Conservation (phyloP, 2,888 invertebrate species). For the Meteorus colon region DNA sequence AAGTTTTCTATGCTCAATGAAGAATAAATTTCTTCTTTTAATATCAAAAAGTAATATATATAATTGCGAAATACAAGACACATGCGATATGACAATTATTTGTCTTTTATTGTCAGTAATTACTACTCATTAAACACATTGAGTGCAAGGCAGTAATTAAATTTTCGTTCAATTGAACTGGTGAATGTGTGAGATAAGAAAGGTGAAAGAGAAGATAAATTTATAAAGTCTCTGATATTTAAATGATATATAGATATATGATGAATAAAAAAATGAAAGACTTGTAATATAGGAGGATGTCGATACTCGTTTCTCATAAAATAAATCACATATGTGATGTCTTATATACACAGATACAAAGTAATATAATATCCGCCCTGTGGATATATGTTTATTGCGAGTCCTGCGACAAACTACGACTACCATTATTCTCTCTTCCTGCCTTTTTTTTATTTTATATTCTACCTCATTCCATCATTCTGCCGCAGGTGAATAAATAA, state of each 20-base stretch:
- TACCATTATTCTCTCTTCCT: neutral
- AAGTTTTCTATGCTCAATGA: neutral
- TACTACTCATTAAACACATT: conserved; percentile 51
- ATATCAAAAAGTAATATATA: conserved; percentile 6
- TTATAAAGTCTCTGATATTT: conserved; percentile 11
- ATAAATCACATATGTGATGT: conserved; percentile 17
- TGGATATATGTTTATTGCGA: conserved; percentile 29
- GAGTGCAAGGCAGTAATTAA: conserved; percentile 40
- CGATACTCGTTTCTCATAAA: conserved; percentile 6
- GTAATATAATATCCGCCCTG: conserved; percentile 19
- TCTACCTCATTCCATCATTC: neutral
- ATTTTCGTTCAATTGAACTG: conserved; percentile 6
- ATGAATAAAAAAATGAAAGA: neutral
- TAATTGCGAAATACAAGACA: neutral
- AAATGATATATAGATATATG: neutral
- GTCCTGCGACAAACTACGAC: conserved; percentile 18
- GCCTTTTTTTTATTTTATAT: neutral
- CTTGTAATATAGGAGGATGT: neutral
- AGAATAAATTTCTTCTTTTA: conserved; percentile 5
- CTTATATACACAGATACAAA: neutral
- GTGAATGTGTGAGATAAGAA: conserved; percentile 8
- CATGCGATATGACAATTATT: conserved; percentile 44
- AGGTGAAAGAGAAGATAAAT: conserved; percentile 37
- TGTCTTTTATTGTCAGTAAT: conserved; percentile 51
- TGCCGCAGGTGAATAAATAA: conserved; percentile 39